Base-by-base conservation (phyloP, 2,888 invertebrate species). In the Andrena fulva region DNA sequence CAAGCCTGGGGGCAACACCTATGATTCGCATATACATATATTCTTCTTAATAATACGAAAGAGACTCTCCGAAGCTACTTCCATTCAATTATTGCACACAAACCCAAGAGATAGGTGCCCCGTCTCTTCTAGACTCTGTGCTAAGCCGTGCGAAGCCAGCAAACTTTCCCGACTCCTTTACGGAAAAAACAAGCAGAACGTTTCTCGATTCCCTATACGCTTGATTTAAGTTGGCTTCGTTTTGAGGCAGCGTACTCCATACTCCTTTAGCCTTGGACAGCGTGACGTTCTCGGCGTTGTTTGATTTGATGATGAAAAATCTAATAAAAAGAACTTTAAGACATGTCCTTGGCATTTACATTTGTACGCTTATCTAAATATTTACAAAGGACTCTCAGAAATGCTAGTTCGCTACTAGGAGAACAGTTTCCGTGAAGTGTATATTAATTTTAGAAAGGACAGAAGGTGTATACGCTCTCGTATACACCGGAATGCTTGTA, bases 241-340 rank as follows among this genome's bases (percentile, higher is more conserved):
- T 99, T 94, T 98, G 98, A 2, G 99, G 99, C 77, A 99, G 96
- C 2, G 99, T 99, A 2, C 99, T 99, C 99, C 99, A 99, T 4
- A 99, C 99, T 83, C 98, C 98, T 95, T 98, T 98, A 20, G 97
- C 97, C 94, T 99, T 99, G 0, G 99, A 98, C 79, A 99, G 94
- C 50, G 97, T 97, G 70, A 99, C 97, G 94, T 99, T 99, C 94
- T 99, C 99, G 79, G 98, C 97, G 94, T 99, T 99, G 94, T 99
- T 99, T 69, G 99, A 99, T 95, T 99, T 99, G 91, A 99, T 99
- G 77, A 99, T 96, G 95, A 99, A 99, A 95, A 98, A 99, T 87
- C 97, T 94, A 85, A 67, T 78, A 81, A 87, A 81, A 86, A 84
- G 89, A 70, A 89, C 83, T 89, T 89, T 77, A 78, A 87, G 85